Base-by-base conservation (phyloP, 2,888 invertebrate species). In the Dascillus cervinus region DNA sequence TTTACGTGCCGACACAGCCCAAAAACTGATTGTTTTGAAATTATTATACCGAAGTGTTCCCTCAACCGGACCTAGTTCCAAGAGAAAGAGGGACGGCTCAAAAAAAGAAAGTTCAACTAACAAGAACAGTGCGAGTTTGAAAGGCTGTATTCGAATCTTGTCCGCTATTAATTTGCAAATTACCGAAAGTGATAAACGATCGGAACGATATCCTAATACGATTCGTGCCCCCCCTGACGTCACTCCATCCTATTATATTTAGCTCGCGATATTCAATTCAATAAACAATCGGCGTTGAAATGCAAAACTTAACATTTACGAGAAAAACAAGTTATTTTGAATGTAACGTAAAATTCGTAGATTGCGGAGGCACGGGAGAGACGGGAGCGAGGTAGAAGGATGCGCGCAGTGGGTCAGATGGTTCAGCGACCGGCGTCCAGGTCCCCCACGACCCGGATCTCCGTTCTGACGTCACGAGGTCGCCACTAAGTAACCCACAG, bases 371-470 rank as follows among this genome's bases (percentile, higher is more conserved):
- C n/a, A n/a, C n/a, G n/a, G n/a, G n/a, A n/a, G n/a, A n/a, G n/a
- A n/a, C n/a, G n/a, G n/a, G n/a, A n/a, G n/a, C n/a, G n/a, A 17
- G 17, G 5, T 6, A 17, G 17, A 17, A 17, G 17, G 17, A 17
- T 17, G 17, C 17, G 33, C 25, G 31, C 38, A 43, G 35, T 43
- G 39, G 45, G 45, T 46, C 43, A 46, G 37, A 32, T 39, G 44
- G 47, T 44, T 52, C 50, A 49, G 41, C 52, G 50, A 52, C 50
- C 49, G 50, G 40, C 36, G n/a, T n/a, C 17, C 32, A 24, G 29
- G 25, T 32, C 39, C 28, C 28, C 32, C 15, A 33, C 45, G 46
- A 49, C 51, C 47, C 46, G 47, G 50, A 50, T 53, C 49, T 46
- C 35, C 39, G 41, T 22, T n/a, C 32, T 47, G 40, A 50, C 50